Percentiles rank a stretch among this genome's conserved stretches.
phyloP scores from a whole-genome alignment of 1,140 invertebrate genomes.

The Drepana arcuata region DNA sequence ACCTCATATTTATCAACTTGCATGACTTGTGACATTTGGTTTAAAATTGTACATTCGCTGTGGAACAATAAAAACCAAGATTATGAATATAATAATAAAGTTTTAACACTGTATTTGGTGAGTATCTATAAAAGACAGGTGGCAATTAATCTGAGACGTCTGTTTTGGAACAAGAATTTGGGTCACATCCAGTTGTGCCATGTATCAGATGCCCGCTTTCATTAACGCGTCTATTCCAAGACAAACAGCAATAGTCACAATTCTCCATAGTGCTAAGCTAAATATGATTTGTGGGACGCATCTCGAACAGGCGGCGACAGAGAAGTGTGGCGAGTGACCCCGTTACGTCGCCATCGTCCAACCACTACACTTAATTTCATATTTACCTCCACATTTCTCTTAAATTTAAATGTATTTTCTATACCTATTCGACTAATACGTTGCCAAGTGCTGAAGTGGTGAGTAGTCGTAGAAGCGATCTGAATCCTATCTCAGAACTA shows the following conservation, averaged over 20 bases:
- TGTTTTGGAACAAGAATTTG: slow-evolving; percentile 4
- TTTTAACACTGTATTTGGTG: too few relatives aligned
- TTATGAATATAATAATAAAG: too few relatives aligned
- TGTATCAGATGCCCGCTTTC: slow-evolving; percentile 15
- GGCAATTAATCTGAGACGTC: background rate
- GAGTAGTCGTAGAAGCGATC: too few relatives aligned
- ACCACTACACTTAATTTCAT: slow-evolving; percentile 4
- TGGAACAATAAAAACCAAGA: too few relatives aligned
- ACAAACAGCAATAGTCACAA: slow-evolving; percentile 29
- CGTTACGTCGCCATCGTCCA: slow-evolving; percentile 22
- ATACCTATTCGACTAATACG: too few relatives aligned
- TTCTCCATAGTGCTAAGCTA: slow-evolving; percentile 28
- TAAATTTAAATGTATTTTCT: too few relatives aligned
- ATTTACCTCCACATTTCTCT: background rate
- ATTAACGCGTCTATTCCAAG: slow-evolving; percentile 24
- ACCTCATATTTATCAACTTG: slow-evolving; percentile 27
- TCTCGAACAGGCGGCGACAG: slow-evolving; percentile 20
- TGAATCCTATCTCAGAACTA: too few relatives aligned
- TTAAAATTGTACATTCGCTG: too few relatives aligned
- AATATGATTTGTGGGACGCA: slow-evolving; percentile 38
- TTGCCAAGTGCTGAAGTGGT: too few relatives aligned
- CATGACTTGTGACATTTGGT: too few relatives aligned
- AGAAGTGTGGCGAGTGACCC: slow-evolving; percentile 18
- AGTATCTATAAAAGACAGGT: slow-evolving; percentile 1
- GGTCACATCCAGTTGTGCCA: slow-evolving; percentile 5